These are phyloP conservation scores for Orthosia incerta DNA, from an alignment of 2,888 invertebrate genomes.

Conservation along the genomic window DNA sequence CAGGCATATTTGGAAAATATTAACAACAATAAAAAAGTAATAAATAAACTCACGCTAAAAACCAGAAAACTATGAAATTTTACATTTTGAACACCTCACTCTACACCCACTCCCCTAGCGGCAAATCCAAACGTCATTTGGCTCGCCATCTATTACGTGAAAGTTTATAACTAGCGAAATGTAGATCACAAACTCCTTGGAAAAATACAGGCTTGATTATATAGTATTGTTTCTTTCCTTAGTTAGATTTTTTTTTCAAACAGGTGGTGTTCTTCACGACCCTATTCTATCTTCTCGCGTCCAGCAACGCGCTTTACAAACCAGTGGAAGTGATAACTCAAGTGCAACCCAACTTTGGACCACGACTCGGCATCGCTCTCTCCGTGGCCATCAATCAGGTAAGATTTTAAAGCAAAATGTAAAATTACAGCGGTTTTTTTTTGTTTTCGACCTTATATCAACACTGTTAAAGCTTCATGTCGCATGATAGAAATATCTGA, in stretches of 20 bases:
- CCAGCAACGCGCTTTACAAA: conserved; percentile 94
- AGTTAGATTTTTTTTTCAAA: conserved; percentile 7
- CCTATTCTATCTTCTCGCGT: conserved; percentile 98
- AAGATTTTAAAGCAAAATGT: conserved; percentile 25
- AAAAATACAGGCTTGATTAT: not conserved
- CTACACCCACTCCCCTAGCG: no score
- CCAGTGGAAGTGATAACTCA: conserved; percentile 97
- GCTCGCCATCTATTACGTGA: no score
- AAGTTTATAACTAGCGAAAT: no score
- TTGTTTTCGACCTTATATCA: not conserved
- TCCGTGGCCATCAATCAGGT: conserved; percentile 97
- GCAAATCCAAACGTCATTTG: no score
- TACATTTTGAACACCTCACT: no score
- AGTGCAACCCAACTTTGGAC: conserved; percentile 95
- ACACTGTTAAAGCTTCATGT: not conserved
- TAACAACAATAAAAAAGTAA: no score
- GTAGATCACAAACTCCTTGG: no score
- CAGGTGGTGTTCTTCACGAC: conserved; percentile 99
- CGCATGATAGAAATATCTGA: not conserved
- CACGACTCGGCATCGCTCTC: conserved; percentile 95
- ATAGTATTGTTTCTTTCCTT: not conserved
- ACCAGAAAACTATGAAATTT: no score
- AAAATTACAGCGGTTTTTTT: not conserved
- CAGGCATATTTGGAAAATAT: no score
- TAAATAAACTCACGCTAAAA: no score